A percentile compares a stretch with the other conserved stretches of the same genome.
These are phyloP conservation scores for Meandrusa payeni DNA, from an alignment of 2,888 invertebrate species.

Conservation along the genomic window DNA sequence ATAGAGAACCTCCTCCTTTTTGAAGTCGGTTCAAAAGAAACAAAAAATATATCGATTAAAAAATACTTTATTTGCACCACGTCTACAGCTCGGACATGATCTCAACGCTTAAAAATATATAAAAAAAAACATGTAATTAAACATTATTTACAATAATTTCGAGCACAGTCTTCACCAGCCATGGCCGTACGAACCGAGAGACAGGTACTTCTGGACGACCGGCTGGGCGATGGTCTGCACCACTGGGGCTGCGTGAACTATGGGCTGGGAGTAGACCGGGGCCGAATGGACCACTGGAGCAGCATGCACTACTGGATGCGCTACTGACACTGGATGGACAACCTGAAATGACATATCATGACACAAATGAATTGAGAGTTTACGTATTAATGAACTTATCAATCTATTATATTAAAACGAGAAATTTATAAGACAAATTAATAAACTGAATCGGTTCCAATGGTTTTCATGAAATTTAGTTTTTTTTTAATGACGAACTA, in stretches of 20 bases:
- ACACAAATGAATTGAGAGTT: no score
- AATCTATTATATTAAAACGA: no score
- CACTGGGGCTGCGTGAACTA: conserved; percentile 44
- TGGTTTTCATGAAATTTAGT: no score
- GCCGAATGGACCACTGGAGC: conserved; percentile 39
- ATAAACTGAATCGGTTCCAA: no score
- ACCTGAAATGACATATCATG: conserved; percentile 36
- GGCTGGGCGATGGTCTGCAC: conserved; percentile 53
- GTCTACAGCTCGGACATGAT: conserved; percentile 59
- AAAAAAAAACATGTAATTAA: conserved; percentile 29
- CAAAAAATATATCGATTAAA: conserved; percentile 44
- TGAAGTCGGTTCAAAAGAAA: no score
- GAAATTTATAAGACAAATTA: no score
- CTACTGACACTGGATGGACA: conserved; percentile 36
- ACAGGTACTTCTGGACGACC: conserved; percentile 35
- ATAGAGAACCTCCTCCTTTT: no score
- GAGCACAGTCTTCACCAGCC: conserved; percentile 55
- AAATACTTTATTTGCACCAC: conserved; percentile 56
- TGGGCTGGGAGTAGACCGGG: conserved; percentile 34
- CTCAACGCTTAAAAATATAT: conserved; percentile 54
- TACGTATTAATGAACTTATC: no score
- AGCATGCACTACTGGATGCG: conserved; percentile 24
- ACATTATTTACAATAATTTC: conserved; percentile 41
- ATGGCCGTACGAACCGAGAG: conserved; percentile 46
- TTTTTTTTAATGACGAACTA: no score